Evolutionary conservation across 2,888 invertebrate genomes (phyloP).

Genomic region (Entomobrya proxima): DNA sequence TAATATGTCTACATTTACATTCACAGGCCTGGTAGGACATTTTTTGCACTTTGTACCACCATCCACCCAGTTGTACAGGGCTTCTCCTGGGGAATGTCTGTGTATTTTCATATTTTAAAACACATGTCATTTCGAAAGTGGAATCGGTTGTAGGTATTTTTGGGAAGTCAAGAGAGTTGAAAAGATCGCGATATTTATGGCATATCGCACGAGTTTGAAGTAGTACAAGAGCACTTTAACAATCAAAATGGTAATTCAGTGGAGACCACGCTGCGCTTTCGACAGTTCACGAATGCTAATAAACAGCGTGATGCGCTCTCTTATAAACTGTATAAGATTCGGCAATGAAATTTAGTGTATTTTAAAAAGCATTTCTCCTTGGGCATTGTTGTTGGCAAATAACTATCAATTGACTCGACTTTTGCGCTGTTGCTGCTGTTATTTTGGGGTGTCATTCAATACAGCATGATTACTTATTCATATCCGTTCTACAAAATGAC

Average conservation of each 20-base stretch:
- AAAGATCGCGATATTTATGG: conserved; percentile 16
- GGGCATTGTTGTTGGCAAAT: not conserved
- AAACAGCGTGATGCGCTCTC: conserved; percentile 8
- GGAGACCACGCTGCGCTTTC: conserved; percentile 17
- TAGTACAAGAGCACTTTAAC: conserved; percentile 37
- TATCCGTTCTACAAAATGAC: not conserved
- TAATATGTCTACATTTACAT: not conserved
- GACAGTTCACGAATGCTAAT: not conserved
- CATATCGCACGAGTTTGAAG: not conserved
- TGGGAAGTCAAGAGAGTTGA: conserved; percentile 21
- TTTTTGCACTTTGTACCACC: not conserved
- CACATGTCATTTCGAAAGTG: conserved; percentile 27
- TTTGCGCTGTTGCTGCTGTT: not conserved
- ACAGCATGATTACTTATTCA: not conserved
- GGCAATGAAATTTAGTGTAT: not conserved
- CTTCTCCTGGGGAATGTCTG: not conserved
- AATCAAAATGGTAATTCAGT: conserved; percentile 34
- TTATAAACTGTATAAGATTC: not conserved
- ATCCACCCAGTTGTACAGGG: not conserved
- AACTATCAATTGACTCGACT: conserved; percentile 6
- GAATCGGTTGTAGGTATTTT: not conserved
- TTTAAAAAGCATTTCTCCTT: conserved; percentile 4
- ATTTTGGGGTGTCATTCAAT: not conserved
- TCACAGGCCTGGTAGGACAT: not conserved
- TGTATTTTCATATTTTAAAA: conserved; percentile 11